Conservation (phyloP, 2,888 invertebrate genomes). For the Stenodema calcarata region DNA sequence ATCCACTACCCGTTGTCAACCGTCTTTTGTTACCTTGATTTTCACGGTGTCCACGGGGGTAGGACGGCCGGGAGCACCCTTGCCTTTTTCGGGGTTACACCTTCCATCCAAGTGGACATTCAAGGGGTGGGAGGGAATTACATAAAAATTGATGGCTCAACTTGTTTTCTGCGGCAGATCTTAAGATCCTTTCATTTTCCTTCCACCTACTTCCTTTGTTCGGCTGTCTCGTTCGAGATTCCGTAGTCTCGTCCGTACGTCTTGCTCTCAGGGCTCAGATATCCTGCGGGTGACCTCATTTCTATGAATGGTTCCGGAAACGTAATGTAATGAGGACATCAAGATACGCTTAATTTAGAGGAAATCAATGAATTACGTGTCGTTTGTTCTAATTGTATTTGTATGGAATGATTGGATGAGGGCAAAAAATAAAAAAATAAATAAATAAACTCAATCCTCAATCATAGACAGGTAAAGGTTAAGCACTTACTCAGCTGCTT, state of each 20-base stretch:
- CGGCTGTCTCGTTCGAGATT: background rate
- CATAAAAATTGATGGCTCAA: constrained; percentile 46
- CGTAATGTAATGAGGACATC: background rate
- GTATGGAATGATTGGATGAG: too few species aligned
- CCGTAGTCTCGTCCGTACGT: background rate
- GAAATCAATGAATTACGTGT: background rate
- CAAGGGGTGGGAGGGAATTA: background rate
- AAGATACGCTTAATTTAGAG: background rate
- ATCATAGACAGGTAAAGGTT: too few species aligned
- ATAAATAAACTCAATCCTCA: too few species aligned
- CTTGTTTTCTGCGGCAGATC: background rate
- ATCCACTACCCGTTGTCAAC: background rate
- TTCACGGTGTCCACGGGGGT: constrained; percentile 12
- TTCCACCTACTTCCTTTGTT: background rate
- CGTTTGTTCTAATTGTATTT: too few species aligned
- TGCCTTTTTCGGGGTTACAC: background rate
- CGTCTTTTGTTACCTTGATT: constrained; percentile 24
- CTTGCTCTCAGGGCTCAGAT: background rate
- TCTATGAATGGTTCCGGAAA: background rate
- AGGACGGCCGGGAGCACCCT: background rate
- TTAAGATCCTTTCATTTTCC: background rate
- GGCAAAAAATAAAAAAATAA: too few species aligned
- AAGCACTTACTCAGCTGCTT: too few species aligned
- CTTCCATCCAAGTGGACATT: background rate
- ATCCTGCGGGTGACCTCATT: background rate